These are phyloP conservation scores for Maccullochella peelii DNA, from an alignment of 2,113 vertebrate species.

Conservation along the genomic window DNA sequence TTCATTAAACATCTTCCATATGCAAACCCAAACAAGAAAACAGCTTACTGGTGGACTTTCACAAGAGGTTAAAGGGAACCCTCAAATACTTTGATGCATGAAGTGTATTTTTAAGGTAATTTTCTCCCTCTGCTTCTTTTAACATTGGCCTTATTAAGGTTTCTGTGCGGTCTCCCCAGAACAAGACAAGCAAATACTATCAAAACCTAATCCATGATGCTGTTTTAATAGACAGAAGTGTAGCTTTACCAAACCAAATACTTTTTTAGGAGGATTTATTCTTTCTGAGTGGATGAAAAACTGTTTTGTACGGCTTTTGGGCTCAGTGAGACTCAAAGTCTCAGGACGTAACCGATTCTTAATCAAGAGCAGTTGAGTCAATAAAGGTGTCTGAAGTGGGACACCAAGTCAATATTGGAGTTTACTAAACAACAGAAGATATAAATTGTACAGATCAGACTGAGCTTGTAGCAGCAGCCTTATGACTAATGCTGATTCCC, in stretches of 20 bases:
- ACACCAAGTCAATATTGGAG: slow-evolving; percentile 12
- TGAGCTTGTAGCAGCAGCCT: background rate
- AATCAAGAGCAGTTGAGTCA: slow-evolving; percentile 30
- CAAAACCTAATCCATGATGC: background rate
- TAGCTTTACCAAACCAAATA: background rate
- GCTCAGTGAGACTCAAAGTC: background rate
- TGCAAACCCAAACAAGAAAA: background rate
- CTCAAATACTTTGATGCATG: background rate
- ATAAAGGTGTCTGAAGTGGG: slow-evolving; percentile 27
- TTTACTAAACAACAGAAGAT: background rate
- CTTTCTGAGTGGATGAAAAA: background rate
- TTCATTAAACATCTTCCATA: background rate
- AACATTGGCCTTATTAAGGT: background rate
- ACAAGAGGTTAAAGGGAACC: background rate
- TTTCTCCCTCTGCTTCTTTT: background rate
- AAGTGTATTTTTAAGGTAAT: background rate
- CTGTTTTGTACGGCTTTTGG: background rate
- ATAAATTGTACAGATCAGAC: background rate
- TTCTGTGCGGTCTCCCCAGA: background rate
- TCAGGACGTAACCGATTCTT: slow-evolving; percentile 8
- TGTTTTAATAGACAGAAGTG: background rate
- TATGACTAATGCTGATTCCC: background rate
- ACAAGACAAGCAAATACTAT: background rate
- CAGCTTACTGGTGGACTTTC: background rate
- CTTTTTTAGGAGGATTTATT: background rate